Conservation (phyloP, 2,113 vertebrate species). For the Hypanus sabinus region DNA sequence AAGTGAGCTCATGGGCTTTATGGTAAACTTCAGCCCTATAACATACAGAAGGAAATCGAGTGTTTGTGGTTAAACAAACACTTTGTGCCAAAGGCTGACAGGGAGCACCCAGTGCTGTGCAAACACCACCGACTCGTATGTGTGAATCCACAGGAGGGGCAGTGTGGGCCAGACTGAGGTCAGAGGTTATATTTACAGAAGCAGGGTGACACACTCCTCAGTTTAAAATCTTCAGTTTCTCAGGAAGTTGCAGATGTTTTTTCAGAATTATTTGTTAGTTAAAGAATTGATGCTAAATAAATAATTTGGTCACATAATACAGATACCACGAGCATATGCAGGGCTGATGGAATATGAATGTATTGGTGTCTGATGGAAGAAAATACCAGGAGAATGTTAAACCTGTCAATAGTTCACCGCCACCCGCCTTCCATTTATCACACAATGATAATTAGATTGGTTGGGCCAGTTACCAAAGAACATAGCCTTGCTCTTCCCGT, state of each 20-base stretch:
- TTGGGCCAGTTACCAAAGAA: too few species aligned
- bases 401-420: neutral
- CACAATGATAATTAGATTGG: neutral
- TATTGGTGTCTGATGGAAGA: too few species aligned
- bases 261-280: neutral
- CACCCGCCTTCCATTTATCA: neutral
- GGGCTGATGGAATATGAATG: neutral
- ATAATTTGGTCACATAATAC: neutral
- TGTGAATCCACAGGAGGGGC: neutral
- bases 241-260: neutral
- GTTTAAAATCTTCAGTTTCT: neutral
- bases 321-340: neutral
- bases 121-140: neutral
- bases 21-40: neutral
- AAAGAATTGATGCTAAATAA: neutral
- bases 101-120: neutral
- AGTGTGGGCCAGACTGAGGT: neutral
- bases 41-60: neutral
- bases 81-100: too few species aligned
- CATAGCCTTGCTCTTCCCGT: too few species aligned
- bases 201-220: neutral
- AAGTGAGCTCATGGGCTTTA: neutral
- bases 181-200: conserved; percentile 14
- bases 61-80: neutral
- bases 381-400: too few species aligned